These are phyloP conservation scores for Oreochromis spilurus DNA, from an alignment of 2,113 vertebrate genomes.

Conservation along the genomic window DNA sequence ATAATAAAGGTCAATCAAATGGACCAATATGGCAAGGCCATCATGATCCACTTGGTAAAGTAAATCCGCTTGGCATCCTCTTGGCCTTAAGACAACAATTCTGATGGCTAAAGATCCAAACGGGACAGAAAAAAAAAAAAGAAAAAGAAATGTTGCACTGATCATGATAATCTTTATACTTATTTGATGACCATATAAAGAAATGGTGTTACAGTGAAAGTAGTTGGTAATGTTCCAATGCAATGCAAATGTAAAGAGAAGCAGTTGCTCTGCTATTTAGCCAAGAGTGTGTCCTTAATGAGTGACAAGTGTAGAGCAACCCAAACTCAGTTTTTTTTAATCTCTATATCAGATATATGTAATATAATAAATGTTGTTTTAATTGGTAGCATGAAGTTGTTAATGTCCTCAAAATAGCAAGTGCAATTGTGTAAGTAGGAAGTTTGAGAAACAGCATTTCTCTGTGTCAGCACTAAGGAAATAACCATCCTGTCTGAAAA, in stretches of 20 bases:
- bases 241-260: neutral
- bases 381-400: rapidly evolving
- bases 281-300: neutral
- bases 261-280: neutral
- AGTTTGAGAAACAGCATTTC: neutral
- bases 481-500: neutral
- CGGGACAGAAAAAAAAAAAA: too few relatives aligned
- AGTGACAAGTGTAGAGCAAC: neutral
- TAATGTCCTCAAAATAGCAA: neutral
- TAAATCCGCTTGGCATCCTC: too few relatives aligned
- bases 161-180: neutral
- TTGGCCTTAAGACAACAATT: too few relatives aligned
- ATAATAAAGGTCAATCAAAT: too few relatives aligned
- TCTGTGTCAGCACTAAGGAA: neutral
- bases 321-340: neutral
- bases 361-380: neutral
- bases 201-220: neutral
- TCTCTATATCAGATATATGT: neutral
- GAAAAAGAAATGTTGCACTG: neutral
- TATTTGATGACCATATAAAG: neutral
- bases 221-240: neutral
- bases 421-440: neutral
- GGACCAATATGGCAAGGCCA: too few relatives aligned
- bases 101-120: too few relatives aligned
- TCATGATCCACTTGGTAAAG: too few relatives aligned